These are phyloP conservation scores for Notodonta ziczac DNA, from an alignment of 2,888 invertebrate species.

Conservation along the genomic window DNA sequence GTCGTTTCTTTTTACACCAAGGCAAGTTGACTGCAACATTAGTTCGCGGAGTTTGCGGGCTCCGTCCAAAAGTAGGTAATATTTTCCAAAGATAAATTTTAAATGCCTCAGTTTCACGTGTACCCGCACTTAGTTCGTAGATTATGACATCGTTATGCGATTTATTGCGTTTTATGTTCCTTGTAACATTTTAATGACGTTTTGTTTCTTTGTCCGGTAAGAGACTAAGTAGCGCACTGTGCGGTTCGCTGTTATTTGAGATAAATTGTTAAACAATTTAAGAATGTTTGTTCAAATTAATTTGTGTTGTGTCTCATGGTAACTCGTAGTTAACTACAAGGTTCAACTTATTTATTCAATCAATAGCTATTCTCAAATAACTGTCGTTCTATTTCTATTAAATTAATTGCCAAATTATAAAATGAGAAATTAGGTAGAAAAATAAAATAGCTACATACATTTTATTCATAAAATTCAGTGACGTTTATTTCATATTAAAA, in stretches of 20 bases:
- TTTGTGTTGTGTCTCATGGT: neutral
- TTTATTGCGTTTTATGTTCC: slow-evolving; percentile 62
- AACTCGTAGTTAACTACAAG: no score
- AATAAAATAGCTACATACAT: no score
- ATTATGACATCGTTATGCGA: slow-evolving; percentile 58
- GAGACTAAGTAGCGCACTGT: slow-evolving; percentile 23
- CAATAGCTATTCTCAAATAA: no score
- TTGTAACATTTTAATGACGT: slow-evolving; percentile 54
- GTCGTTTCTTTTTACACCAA: slow-evolving; percentile 63
- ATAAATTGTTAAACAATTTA: neutral
- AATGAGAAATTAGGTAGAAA: no score
- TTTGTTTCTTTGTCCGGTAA: slow-evolving; percentile 37
- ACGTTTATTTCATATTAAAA: no score
- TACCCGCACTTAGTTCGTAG: slow-evolving; percentile 72
- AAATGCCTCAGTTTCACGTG: slow-evolving; percentile 70
- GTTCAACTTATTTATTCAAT: no score
- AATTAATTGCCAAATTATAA: no score
- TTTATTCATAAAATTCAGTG: no score
- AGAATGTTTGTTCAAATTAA: neutral
- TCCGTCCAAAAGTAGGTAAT: slow-evolving; percentile 67
- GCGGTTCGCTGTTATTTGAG: neutral
- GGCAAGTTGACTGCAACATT: slow-evolving; percentile 65
- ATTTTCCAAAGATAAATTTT: slow-evolving; percentile 78
- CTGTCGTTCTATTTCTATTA: no score
- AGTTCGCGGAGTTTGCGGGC: slow-evolving; percentile 66